phyloP scores from a whole-genome alignment of 2,888 invertebrate genomes.

The Neria commutata region DNA sequence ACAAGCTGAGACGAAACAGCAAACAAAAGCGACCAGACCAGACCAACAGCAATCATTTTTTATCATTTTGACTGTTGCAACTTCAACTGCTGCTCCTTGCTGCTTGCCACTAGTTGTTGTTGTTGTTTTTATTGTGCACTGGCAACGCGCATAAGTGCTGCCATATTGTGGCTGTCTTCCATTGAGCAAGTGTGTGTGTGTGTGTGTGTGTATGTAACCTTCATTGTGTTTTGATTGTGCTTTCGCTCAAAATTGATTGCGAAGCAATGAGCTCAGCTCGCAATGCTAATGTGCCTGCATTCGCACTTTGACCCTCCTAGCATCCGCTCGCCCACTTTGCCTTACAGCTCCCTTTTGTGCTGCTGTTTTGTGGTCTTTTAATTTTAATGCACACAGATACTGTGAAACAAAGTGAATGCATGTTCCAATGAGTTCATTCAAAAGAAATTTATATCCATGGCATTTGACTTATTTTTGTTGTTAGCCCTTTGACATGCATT shows the following conservation, averaged over 20 bases:
- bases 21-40: too few relatives aligned
- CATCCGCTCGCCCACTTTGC: too few relatives aligned
- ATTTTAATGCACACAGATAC: too few relatives aligned
- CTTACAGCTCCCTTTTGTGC: too few relatives aligned
- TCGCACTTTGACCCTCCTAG: too few relatives aligned
- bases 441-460: neutral
- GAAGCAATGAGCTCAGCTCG: neutral
- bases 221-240: neutral
- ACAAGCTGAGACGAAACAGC: too few relatives aligned
- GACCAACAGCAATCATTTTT: too few relatives aligned
- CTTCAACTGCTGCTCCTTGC: neutral
- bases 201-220: neutral
- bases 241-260: slow-evolving; percentile 2
- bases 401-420: too few relatives aligned
- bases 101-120: neutral
- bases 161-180: slow-evolving; percentile 1
- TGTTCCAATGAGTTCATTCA: neutral
- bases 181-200: too few relatives aligned
- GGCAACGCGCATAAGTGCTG: neutral
- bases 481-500: too few relatives aligned
- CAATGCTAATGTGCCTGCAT: too few relatives aligned
- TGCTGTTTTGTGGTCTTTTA: neutral
- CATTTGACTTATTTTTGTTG: too few relatives aligned
- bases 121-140: neutral
- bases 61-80: neutral